Evolutionary conservation across 1,140 invertebrate species (phyloP).

Genomic region (Bombus haemorrhoidalis): DNA sequence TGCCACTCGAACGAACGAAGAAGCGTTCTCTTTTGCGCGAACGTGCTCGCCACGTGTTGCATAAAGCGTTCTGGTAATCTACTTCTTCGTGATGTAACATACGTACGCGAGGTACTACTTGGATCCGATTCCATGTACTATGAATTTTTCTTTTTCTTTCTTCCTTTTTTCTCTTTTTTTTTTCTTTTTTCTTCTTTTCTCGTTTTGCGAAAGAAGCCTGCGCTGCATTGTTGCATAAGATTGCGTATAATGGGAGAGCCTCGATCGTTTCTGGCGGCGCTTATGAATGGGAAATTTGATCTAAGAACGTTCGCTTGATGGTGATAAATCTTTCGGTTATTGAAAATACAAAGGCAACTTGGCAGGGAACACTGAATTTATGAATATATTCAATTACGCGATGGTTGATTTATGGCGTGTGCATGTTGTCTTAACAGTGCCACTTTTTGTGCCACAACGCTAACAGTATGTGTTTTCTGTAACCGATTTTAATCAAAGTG

Average conservation of each 20-base stretch:
- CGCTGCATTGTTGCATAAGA: conserved; percentile 26
- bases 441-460: background rate
- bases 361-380: background rate
- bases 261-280: background rate
- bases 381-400: conserved; percentile 24
- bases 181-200: background rate
- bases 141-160: background rate
- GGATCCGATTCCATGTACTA: conserved; percentile 28
- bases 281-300: conserved; percentile 34
- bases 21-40: conserved; percentile 21
- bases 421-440: background rate
- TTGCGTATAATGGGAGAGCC: background rate
- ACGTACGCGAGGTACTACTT: background rate
- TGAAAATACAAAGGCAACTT: background rate
- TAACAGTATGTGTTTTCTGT: conserved; percentile 2
- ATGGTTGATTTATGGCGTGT: conserved; percentile 6
- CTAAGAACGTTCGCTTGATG: conserved; percentile 3
- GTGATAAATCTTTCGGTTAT: conserved; percentile 22
- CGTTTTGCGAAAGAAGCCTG: conserved; percentile 1
- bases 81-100: conserved; percentile 40
- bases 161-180: too few relatives aligned
- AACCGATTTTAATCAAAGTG: background rate
- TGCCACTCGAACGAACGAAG: background rate
- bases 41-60: conserved; percentile 21
- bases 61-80: conserved; percentile 45